Conservation (phyloP, 2,797 vertebrate species). For the Gallirallus australis region DNA sequence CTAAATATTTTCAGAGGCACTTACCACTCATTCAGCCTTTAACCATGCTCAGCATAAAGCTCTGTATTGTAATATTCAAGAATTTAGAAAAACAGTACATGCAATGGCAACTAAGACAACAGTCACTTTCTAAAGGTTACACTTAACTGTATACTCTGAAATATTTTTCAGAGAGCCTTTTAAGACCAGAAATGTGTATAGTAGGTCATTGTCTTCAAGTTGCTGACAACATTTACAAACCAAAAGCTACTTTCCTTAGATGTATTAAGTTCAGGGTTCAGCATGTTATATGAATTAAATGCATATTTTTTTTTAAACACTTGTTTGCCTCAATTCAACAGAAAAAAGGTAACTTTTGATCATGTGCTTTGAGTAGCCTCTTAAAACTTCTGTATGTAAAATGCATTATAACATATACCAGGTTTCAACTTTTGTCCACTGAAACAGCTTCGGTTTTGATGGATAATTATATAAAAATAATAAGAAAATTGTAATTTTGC, state of each 20-base stretch:
- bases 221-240: background rate
- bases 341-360: background rate
- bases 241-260: background rate
- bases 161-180: background rate
- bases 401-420: background rate
- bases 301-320: background rate
- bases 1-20: background rate
- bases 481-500: background rate
- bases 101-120: background rate
- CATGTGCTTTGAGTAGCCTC: background rate
- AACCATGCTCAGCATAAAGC: background rate
- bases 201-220: background rate
- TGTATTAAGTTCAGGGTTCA: background rate
- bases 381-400: background rate
- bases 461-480: fast-evolving
- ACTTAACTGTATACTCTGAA: background rate
- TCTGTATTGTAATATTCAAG: background rate
- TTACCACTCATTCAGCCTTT: background rate
- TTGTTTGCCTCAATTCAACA: background rate
- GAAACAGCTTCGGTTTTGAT: background rate
- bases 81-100: background rate
- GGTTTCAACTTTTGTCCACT: fast-evolving
- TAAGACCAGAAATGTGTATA: background rate
- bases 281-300: background rate
- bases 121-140: background rate